These are phyloP conservation scores for Nothocercus nigrocapillus DNA, from an alignment of 2,113 vertebrate genomes.

Conservation along the genomic window DNA sequence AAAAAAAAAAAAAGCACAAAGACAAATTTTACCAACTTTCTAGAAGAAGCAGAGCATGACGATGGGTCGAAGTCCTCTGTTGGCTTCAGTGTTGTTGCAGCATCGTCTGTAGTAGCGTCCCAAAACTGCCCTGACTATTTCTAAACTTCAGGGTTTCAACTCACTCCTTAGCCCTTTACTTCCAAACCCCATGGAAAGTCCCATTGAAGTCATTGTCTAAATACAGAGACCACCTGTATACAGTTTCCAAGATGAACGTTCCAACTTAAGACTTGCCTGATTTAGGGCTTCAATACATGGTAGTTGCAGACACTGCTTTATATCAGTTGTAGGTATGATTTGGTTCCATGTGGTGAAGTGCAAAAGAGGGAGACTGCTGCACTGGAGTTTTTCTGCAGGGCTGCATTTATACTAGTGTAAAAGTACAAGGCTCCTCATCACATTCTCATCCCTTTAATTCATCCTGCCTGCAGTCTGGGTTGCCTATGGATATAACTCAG, in stretches of 20 bases:
- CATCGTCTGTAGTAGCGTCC: background rate
- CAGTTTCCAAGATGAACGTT: background rate
- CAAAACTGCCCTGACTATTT: too few relatives aligned
- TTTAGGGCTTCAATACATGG: rapidly evolving
- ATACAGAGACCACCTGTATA: background rate
- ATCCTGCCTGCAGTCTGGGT: background rate
- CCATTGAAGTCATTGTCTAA: background rate
- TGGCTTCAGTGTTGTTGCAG: background rate
- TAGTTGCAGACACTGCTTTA: background rate
- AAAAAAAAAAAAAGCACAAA: background rate
- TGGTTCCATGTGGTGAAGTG: background rate
- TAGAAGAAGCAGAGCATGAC: background rate
- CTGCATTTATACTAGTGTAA: background rate
- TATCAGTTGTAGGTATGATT: background rate
- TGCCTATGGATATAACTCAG: background rate
- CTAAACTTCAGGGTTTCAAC: background rate
- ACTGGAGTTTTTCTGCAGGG: background rate
- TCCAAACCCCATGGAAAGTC: background rate
- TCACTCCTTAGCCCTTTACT: background rate
- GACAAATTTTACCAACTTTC: background rate
- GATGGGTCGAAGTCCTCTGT: background rate
- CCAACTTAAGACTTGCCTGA: background rate
- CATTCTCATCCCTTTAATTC: background rate
- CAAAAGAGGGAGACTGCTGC: background rate
- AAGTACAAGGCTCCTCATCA: background rate